Conservation (phyloP, 1,140 invertebrate genomes). For the Leptestheria dahalacensis region DNA sequence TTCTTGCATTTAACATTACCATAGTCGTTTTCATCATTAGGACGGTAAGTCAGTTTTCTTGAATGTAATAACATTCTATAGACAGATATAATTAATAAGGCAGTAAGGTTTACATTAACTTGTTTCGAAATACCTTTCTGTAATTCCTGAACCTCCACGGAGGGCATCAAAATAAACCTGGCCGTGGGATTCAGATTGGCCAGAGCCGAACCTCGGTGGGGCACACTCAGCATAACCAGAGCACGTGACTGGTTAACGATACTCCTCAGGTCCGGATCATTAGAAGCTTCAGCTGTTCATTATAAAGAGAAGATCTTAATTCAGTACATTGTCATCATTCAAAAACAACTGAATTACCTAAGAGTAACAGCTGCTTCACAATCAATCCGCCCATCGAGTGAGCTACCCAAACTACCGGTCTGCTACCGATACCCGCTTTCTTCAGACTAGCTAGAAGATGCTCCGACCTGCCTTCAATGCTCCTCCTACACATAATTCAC, state of each 20-base stretch:
- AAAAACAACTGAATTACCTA: constrained; percentile 26
- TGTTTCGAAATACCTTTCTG: constrained; percentile 51
- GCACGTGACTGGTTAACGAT: constrained; percentile 49
- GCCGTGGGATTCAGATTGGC: constrained; percentile 37
- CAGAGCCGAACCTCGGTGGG: constrained; percentile 53
- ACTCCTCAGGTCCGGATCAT: constrained; percentile 28
- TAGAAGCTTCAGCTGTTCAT: constrained; percentile 35
- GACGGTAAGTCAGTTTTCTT: neutral
- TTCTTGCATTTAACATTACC: too few species aligned
- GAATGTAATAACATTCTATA: neutral
- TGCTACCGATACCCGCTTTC: constrained; percentile 48
- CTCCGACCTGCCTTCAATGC: constrained; percentile 41
- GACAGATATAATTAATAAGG: neutral
- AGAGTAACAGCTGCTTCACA: constrained; percentile 54
- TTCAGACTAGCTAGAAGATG: constrained; percentile 45
- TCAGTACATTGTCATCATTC: neutral
- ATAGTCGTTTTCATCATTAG: neutral
- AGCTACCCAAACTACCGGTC: constrained; percentile 59
- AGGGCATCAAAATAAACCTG: constrained; percentile 50
- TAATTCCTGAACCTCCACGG: constrained; percentile 62
- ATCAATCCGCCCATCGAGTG: constrained; percentile 76
- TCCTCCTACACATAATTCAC: constrained; percentile 25
- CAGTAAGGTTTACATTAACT: neutral
- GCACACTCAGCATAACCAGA: constrained; percentile 63
- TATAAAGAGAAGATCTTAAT: neutral